A percentile compares a stretch with the other conserved stretches of the same genome.
phyloP scores from a whole-genome alignment of 2,888 invertebrate species.

The Halocaridina rubra region DNA sequence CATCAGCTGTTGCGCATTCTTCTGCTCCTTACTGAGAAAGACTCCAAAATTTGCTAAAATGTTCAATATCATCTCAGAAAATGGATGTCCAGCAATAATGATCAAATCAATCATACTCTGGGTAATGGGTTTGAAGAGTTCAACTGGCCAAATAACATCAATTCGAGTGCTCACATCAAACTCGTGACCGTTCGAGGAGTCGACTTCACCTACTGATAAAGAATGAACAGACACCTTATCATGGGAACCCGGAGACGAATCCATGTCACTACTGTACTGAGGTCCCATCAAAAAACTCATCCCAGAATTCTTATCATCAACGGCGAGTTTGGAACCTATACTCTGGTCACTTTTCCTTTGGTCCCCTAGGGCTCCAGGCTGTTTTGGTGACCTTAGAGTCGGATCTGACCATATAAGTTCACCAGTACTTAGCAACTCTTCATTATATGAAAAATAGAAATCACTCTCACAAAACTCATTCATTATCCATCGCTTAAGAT shows the following conservation, averaged over 20 bases:
- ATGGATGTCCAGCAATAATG: constrained; percentile 2
- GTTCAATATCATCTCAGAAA: constrained; percentile 33
- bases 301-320: neutral
- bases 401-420: constrained; percentile 15
- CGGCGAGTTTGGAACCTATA: neutral
- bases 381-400: neutral
- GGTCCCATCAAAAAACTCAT: constrained; percentile 37
- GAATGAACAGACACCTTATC: constrained; percentile 33
- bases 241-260: constrained; percentile 23
- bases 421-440: neutral
- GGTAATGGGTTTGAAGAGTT: constrained; percentile 35
- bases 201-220: constrained; percentile 17
- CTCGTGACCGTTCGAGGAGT: constrained; percentile 31
- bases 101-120: constrained; percentile 40
- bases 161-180: constrained; percentile 37
- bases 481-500: constrained; percentile 38
- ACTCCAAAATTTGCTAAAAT: constrained; percentile 31
- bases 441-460: neutral
- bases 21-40: constrained; percentile 19
- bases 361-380: neutral
- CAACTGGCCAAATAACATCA: constrained; percentile 13
- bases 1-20: neutral
- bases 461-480: constrained; percentile 15
- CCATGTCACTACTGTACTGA: constrained; percentile 37
- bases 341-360: neutral